A percentile compares a stretch with the other conserved stretches of the same genome.
phyloP scores from a whole-genome alignment of 1,140 invertebrate genomes.

The Drosophila orosa region DNA sequence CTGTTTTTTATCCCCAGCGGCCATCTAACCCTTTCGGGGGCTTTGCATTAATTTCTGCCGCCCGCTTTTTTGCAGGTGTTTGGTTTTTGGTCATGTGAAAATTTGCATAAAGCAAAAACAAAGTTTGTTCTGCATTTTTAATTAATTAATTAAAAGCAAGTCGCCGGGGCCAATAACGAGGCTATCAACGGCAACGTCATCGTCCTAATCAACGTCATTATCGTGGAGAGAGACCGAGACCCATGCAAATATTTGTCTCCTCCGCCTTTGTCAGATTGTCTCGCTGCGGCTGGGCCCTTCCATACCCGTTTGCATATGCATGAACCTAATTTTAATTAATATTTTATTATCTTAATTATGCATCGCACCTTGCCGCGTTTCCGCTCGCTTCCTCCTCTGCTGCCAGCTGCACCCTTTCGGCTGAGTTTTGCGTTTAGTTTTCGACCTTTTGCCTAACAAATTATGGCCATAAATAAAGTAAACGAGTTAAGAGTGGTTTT shows the following conservation, averaged over 20 bases:
- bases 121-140: slow-evolving; percentile 72
- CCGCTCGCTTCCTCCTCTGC: slow-evolving; percentile 27
- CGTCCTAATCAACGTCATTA: slow-evolving; percentile 73
- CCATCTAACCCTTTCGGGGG: slow-evolving; percentile 38
- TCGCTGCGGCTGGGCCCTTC: slow-evolving; percentile 10
- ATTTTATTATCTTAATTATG: slow-evolving; percentile 84
- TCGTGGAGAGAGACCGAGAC: slow-evolving; percentile 38
- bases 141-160: slow-evolving; percentile 82
- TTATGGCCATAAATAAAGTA: slow-evolving; percentile 83
- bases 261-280: slow-evolving; percentile 17
- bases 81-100: slow-evolving; percentile 51
- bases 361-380: slow-evolving; percentile 74
- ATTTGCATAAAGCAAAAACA: slow-evolving; percentile 69
- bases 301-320: slow-evolving; percentile 73
- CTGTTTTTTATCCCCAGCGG: slow-evolving; percentile 11
- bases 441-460: slow-evolving; percentile 82
- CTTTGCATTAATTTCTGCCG: slow-evolving; percentile 43
- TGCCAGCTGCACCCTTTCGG: slow-evolving; percentile 64
- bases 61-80: slow-evolving; percentile 56
- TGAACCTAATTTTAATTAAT: slow-evolving; percentile 83
- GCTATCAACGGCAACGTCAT: slow-evolving; percentile 70
- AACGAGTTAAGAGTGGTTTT: slow-evolving; percentile 85
- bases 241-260: slow-evolving; percentile 71
- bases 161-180: slow-evolving; percentile 70
- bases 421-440: slow-evolving; percentile 64